These are phyloP conservation scores for Drosophila pseudotalamancana DNA, from an alignment of 2,888 invertebrate genomes.

Conservation along the genomic window DNA sequence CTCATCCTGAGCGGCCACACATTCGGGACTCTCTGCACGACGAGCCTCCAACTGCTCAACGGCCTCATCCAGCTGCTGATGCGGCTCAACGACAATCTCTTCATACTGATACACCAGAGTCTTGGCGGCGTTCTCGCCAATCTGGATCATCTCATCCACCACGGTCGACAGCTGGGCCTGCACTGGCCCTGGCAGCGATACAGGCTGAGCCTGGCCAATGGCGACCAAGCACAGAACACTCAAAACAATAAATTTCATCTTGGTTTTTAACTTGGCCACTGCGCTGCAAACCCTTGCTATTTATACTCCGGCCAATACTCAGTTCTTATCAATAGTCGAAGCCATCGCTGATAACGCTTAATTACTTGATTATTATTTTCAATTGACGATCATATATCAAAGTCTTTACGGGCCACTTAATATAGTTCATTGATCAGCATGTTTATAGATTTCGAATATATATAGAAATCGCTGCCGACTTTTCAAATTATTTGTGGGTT, in stretches of 20 bases:
- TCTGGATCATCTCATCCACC: slow-evolving; percentile 48
- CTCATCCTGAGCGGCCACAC: slow-evolving; percentile 64
- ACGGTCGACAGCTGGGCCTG: slow-evolving; percentile 46
- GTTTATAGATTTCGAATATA: slow-evolving; percentile 6
- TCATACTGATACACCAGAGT: slow-evolving; percentile 62
- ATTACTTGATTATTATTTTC: slow-evolving; percentile 4
- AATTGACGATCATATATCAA: slow-evolving; percentile 44
- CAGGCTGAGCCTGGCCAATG: slow-evolving; percentile 45
- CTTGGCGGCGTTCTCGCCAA: slow-evolving; percentile 54
- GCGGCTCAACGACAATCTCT: slow-evolving; percentile 65
- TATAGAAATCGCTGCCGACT: no score
- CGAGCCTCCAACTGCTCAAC: slow-evolving; percentile 62
- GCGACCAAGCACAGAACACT: slow-evolving; percentile 43
- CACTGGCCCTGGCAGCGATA: slow-evolving; percentile 35
- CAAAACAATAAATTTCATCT: slow-evolving; percentile 47
- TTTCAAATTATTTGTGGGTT: no score
- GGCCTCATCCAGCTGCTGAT: slow-evolving; percentile 64
- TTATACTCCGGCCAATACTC: slow-evolving; percentile 41
- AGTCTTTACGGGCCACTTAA: slow-evolving; percentile 19
- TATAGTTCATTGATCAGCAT: neutral
- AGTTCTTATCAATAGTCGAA: slow-evolving; percentile 27
- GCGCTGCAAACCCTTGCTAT: slow-evolving; percentile 15
- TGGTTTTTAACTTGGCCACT: slow-evolving; percentile 22
- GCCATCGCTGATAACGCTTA: slow-evolving; percentile 11
- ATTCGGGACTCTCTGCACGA: slow-evolving; percentile 50